Percentiles rank a stretch among this genome's conserved stretches.
phyloP scores from a whole-genome alignment of 2,797 vertebrate species.

The Limosa lapponica region DNA sequence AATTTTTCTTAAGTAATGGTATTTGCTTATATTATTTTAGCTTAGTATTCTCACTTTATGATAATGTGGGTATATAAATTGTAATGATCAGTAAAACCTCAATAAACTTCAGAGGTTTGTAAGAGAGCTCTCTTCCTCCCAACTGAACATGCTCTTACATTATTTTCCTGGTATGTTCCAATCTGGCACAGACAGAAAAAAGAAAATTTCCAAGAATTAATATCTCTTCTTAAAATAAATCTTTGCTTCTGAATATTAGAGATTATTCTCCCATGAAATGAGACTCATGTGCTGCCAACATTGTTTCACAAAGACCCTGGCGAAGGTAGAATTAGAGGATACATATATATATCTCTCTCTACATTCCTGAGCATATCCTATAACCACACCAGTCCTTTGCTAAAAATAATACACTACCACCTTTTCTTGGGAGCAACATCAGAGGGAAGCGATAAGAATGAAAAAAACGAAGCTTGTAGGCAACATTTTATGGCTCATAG shows the following conservation, averaged over 20 bases:
- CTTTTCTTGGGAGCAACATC: not conserved
- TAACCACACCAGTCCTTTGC: not conserved
- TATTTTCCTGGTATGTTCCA: not conserved
- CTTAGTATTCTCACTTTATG: not conserved
- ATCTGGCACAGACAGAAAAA: not conserved
- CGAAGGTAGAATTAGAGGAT: not conserved
- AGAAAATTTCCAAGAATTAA: not conserved
- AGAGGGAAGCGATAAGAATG: not conserved
- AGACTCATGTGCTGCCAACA: not conserved
- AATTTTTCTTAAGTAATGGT: not conserved
- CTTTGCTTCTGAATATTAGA: not conserved
- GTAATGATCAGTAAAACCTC: not conserved
- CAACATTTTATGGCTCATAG: not conserved
- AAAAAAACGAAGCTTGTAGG: not conserved
- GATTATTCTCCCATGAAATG: not conserved
- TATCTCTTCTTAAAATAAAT: not conserved
- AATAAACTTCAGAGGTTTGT: not conserved
- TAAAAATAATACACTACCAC: not conserved
- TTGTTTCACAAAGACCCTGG: not conserved
- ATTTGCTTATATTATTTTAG: not conserved
- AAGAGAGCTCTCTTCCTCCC: not conserved
- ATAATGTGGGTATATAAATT: not conserved
- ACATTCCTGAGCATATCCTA: not conserved
- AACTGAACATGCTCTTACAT: rapidly evolving
- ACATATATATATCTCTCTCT: not conserved